A percentile compares a stretch with the other conserved stretches of the same genome.
Evolutionary conservation across 1,140 invertebrate genomes (phyloP).

Genomic region (Zaprionus nigranus): DNA sequence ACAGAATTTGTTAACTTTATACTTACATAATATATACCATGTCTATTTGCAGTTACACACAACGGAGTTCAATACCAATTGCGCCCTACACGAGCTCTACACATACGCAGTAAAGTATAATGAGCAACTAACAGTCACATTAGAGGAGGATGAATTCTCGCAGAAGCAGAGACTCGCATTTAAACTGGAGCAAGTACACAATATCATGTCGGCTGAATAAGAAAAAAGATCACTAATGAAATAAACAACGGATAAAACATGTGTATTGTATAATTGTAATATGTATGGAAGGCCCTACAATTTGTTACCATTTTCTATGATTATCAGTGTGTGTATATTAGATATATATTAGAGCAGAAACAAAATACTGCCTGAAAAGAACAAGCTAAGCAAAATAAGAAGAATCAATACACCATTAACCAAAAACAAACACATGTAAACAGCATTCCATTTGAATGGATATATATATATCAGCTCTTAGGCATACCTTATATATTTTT

Average conservation of each 20-base stretch:
- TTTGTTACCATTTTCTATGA: background rate
- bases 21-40: background rate
- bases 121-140: conserved; percentile 96
- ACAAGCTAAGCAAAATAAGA: background rate
- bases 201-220: conserved; percentile 95
- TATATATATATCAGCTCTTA: background rate
- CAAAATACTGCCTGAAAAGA: conserved; percentile 25
- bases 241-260: conserved; percentile 4
- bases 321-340: background rate
- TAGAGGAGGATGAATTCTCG: conserved; percentile 99
- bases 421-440: conserved; percentile 6
- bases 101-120: conserved; percentile 98
- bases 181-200: conserved; percentile 97
- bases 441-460: conserved; percentile 36
- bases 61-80: conserved; percentile 98
- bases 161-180: conserved; percentile 97
- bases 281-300: background rate
- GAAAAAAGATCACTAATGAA: background rate
- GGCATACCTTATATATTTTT: background rate
- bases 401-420: background rate
- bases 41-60: conserved; percentile 91
- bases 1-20: background rate
- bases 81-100: conserved; percentile 97
- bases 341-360: background rate
- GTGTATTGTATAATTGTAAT: conserved; percentile 3